Base-by-base conservation (phyloP, 37 sponge, comb jelly and placozoan genomes). In the Geodia barretti region DNA sequence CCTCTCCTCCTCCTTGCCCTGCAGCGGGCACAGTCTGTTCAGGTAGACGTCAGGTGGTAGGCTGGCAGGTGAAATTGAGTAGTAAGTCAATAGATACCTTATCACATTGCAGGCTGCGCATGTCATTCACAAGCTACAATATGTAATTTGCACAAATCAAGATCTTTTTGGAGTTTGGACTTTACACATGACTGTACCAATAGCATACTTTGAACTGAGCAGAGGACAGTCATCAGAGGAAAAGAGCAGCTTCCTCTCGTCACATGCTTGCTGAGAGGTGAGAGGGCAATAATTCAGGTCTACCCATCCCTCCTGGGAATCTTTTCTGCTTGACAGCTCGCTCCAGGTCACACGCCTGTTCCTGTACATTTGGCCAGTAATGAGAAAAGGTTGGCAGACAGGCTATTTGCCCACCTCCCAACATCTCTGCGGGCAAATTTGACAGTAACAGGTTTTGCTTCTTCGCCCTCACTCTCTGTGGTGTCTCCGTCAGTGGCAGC, bases 381-480 rank as follows among this genome's bases (percentile, higher is more conserved):
- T 71, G 39, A 71, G 36, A 17, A 66, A 66, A 20, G 20, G 68
- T 5, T 7, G n/a, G n/a, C n/a, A n/a, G n/a, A n/a, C n/a, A n/a
- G n/a, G n/a, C n/a, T n/a, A n/a, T n/a, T n/a, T 26, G 33, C 33
- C 5, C 29, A 32, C 39, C 2, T 62, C 21, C 28, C 64, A 8
- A n/a, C n/a, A 39, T 60, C 66, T 31, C 39, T 72, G 31, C 74
- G 74, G 1, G 83, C 73, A 73, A 91, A 85, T 31, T 42, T 40
- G 3, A 91, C 92, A 28, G 75, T 78, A 36, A 92, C 84, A 14
- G 79, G 92, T 41, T 70, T 84, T 4, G 92, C 88, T 31, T 92
- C 92, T 68, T 91, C 92, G 25, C 82, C 92, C 70, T 91, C 84
- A 79, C 81, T 84, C 75, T 87, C 92, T 1, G 86, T 79, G 0